phyloP scores from a whole-genome alignment of 2,797 vertebrate species.

The Graptemys geographica region DNA sequence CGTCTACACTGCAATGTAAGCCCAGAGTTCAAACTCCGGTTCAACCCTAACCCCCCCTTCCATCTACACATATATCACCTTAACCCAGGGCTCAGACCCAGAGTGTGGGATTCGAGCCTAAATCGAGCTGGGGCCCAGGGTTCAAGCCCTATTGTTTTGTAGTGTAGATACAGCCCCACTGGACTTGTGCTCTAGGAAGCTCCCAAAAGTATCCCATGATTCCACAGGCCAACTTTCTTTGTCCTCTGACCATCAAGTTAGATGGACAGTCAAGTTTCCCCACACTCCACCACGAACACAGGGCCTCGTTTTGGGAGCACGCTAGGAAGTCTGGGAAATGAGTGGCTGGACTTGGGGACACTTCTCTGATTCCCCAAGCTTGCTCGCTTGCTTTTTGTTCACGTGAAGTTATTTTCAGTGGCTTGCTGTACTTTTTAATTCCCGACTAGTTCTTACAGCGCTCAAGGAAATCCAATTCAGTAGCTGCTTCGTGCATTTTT shows the following conservation, averaged over 20 bases:
- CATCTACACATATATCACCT: background rate
- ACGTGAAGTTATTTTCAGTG: background rate
- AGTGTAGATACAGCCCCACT: background rate
- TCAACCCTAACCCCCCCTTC: background rate
- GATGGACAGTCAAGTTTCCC: background rate
- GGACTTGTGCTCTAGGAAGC: background rate
- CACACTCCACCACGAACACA: background rate
- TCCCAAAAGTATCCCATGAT: background rate
- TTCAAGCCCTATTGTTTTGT: background rate
- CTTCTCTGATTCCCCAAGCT: background rate
- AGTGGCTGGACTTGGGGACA: background rate
- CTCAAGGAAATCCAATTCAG: background rate
- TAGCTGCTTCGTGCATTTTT: background rate
- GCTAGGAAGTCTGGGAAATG: background rate
- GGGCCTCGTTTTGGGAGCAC: background rate
- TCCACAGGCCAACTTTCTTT: background rate
- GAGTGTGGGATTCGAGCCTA: background rate
- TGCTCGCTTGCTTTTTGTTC: fast-evolving
- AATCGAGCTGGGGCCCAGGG: background rate
- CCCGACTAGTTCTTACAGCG: background rate
- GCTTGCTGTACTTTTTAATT: background rate
- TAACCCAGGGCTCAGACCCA: background rate
- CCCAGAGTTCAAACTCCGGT: background rate
- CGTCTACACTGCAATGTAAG: no score
- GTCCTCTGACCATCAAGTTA: background rate